Base-by-base conservation (phyloP, 53 echinoderm and acorn worm species). In the Henricia sp. region DNA sequence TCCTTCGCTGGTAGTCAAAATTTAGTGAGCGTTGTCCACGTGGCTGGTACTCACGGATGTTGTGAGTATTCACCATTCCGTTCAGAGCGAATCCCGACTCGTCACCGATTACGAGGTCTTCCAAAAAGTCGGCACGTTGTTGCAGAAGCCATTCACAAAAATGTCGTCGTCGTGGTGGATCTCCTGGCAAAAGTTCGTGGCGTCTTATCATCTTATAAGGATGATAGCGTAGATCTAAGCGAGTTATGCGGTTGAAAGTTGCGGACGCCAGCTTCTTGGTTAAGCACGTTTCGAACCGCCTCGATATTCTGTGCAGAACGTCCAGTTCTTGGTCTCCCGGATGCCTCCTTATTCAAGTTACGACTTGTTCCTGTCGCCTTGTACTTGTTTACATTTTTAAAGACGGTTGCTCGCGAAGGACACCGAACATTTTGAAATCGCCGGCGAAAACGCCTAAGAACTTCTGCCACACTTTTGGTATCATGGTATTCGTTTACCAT, bases 121-220 rank as follows among this genome's bases (percentile, higher is more conserved):
- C 48, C 8, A 10, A 46, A 10, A 39, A 77, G 20, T 56, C 20
- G 39, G 3, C 57, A 2, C 34, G 77, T 77, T 38, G 46, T 63
- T 83, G 68, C 34, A 83, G 68, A 21, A 83, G 68, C 83, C 69
- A 83, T 16, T 83, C 30, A 35, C 34, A 83, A 52, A 83, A 83
- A 17, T 20, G 32, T 43, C 63, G 19, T 10, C 82, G 43, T 63
- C 82, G 41, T 30, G 46, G 46, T 27, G 9, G 82, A 43, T 82
- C 82, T 21, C 82, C 19, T 44, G 63, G 46, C 19, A 82, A 50
- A 20, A 82, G 82, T 44, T 65, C 64, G 37, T 82, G 82, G n/a
- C 65, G 43, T 34, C 53, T 73, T 40, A 82, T 82, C 66, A 82
- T 82, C 48, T 82, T 63, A 53, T 82, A 65, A 10, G 82, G 66